Conservation (phyloP, 2,888 invertebrate genomes). For the Kuschelorhynchus macadamiae region DNA sequence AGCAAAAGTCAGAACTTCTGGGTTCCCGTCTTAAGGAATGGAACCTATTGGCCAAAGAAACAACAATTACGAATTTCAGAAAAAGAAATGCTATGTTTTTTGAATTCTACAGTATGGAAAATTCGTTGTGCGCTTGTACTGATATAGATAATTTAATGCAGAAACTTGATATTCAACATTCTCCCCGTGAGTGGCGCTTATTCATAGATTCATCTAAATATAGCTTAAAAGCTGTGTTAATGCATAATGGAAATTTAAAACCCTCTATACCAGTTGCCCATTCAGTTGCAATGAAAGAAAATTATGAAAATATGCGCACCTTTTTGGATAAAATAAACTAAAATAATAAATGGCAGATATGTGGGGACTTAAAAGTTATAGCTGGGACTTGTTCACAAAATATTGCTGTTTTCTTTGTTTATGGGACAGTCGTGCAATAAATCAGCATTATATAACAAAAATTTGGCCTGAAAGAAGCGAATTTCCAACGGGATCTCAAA, state of each 20-base stretch:
- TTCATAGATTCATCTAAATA: conserved; percentile 20
- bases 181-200: conserved; percentile 6
- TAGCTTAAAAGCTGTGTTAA: conserved; percentile 19
- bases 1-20: background rate
- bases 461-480: conserved; percentile 22
- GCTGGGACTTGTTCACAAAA: conserved; percentile 38
- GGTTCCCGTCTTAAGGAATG: conserved; percentile 5
- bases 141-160: conserved; percentile 31
- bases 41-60: conserved; percentile 28
- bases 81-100: conserved; percentile 29
- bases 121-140: conserved; percentile 22
- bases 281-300: conserved; percentile 27
- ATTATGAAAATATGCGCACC: too few species aligned
- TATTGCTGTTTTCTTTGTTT: conserved; percentile 20
- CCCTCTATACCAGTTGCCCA: conserved; percentile 38
- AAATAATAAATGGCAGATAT: conserved; percentile 25
- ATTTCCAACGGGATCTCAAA: conserved; percentile 28
- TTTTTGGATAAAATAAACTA: conserved; percentile 33
- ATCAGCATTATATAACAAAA: conserved; percentile 4
- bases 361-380: conserved; percentile 25
- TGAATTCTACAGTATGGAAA: conserved; percentile 21
- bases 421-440: conserved; percentile 8
- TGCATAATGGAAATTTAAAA: conserved; percentile 33
- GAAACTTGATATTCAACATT: conserved; percentile 13
- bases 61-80: conserved; percentile 27